Evolutionary conservation across 2,888 invertebrate genomes (phyloP), one percentile per base, ranked within the genome.

Genomic region (Hirtodrosophila duncani): DNA sequence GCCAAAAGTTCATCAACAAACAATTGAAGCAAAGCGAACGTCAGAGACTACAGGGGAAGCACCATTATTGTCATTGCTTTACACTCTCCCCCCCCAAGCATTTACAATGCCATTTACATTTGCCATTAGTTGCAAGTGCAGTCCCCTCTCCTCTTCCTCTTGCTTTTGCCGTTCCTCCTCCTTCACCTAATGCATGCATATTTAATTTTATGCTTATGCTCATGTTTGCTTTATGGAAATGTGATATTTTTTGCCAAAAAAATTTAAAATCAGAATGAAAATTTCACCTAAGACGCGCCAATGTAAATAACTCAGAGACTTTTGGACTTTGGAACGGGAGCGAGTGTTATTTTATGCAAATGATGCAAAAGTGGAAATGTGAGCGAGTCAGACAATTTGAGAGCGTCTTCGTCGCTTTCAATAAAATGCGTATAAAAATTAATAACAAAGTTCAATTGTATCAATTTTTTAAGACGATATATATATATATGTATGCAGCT

Each of bases 221-320:
- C 62, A 75, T 77, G 64, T 80, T 80, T 80, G 63, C 65, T 59
- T 69, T 75, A 78, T 81, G 74, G 74, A 74, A 75, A 81, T 75
- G 61, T 37, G 69, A 80, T 74, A 80, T 64, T 67, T 69, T 58
- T 49, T 44, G 51, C 34, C 16, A 57, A 13, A 55, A 14, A 16
- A 24, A 23, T 23, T 23, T 56, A 75, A 65, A 65, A 52, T 56
- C 53, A 64, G 70, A 77, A 63, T 61, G 63, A 63, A 75, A 49
- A 52, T 65, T 60, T 50, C 38, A 42, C 50, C 49, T 48, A 55
- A 51, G 26, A 27, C 16, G 27, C 29, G 18, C 44, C 44, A 41
- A 30, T 38, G 39, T 13, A 13, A 23, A 23, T 23, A n/a, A n/a
- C n/a, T n/a, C n/a, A n/a, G n/a, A n/a, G n/a, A n/a, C n/a, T 29